Conservation (phyloP, 2,888 invertebrate species). For the Petrophora chlorosata region DNA sequence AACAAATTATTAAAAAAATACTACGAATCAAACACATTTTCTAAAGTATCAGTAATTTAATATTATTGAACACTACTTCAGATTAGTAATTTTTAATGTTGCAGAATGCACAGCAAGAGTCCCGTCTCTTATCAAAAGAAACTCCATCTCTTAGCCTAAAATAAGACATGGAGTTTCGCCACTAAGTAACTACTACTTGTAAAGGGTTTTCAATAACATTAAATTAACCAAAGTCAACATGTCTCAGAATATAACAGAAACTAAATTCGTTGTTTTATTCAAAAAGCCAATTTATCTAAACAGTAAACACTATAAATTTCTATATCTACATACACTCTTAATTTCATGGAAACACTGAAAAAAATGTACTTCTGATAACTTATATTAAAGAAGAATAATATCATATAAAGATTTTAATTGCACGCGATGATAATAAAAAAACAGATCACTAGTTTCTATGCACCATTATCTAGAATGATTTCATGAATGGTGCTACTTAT, state of each 20-base stretch:
- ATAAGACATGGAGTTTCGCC: too few relatives aligned
- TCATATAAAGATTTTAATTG: conserved; percentile 18
- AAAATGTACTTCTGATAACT: conserved; percentile 17
- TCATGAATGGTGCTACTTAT: conserved; percentile 3
- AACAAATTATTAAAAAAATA: too few relatives aligned
- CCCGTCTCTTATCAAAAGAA: too few relatives aligned
- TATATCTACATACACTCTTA: conserved; percentile 4
- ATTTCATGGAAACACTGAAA: conserved; percentile 4
- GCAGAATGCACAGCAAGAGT: too few relatives aligned
- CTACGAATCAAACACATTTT: too few relatives aligned
- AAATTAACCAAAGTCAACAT: background rate
- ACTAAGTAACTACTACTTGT: too few relatives aligned
- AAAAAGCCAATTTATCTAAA: conserved; percentile 16
- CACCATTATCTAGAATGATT: conserved; percentile 16
- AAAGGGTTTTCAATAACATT: background rate
- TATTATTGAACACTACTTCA: too few relatives aligned
- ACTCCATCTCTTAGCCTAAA: too few relatives aligned
- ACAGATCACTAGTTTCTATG: conserved; percentile 19
- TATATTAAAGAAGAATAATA: conserved; percentile 10
- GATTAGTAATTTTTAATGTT: too few relatives aligned
- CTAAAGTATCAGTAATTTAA: too few relatives aligned
- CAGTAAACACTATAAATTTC: conserved; percentile 1
- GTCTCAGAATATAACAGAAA: background rate
- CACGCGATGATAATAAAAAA: conserved; percentile 21
- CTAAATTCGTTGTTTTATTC: conserved; percentile 24